These are phyloP conservation scores for Myripristis murdjan DNA, from an alignment of 2,797 vertebrate species.

Conservation along the genomic window DNA sequence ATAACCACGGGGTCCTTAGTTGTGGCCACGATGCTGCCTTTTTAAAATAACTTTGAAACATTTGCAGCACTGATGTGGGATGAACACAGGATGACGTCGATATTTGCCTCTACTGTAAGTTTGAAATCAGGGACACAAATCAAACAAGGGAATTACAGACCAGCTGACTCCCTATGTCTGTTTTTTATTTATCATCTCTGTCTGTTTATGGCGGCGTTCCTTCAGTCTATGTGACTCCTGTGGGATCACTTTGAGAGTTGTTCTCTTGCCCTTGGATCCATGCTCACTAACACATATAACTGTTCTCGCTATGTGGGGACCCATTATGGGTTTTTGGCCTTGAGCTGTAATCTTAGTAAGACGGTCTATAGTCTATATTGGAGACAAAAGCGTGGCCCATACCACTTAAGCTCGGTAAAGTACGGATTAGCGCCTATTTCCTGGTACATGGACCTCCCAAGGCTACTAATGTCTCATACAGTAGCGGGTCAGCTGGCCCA, in stretches of 20 bases:
- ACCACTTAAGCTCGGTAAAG: slow-evolving; percentile 42
- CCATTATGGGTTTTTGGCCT: neutral
- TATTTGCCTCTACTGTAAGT: no score
- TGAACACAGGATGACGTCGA: no score
- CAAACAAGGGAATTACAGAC: no score
- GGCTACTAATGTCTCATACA: slow-evolving; percentile 52
- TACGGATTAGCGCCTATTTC: slow-evolving; percentile 68
- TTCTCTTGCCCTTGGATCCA: neutral
- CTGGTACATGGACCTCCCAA: slow-evolving; percentile 56
- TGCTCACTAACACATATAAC: neutral
- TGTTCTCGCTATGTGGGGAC: slow-evolving; percentile 3
- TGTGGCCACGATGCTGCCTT: no score
- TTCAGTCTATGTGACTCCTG: neutral
- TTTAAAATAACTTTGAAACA: no score
- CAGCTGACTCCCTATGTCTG: no score
- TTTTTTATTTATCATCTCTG: neutral
- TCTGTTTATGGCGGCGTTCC: neutral
- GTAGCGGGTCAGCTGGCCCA: slow-evolving; percentile 59
- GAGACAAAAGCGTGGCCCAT: slow-evolving; percentile 41
- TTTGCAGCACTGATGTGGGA: no score
- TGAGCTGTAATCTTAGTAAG: slow-evolving; percentile 1
- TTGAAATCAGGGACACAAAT: no score
- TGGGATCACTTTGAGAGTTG: neutral
- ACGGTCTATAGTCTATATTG: slow-evolving; percentile 17
- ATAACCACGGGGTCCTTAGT: no score